Conservation (phyloP, 2,797 vertebrate species). For the Poeciliopsis turneri region DNA sequence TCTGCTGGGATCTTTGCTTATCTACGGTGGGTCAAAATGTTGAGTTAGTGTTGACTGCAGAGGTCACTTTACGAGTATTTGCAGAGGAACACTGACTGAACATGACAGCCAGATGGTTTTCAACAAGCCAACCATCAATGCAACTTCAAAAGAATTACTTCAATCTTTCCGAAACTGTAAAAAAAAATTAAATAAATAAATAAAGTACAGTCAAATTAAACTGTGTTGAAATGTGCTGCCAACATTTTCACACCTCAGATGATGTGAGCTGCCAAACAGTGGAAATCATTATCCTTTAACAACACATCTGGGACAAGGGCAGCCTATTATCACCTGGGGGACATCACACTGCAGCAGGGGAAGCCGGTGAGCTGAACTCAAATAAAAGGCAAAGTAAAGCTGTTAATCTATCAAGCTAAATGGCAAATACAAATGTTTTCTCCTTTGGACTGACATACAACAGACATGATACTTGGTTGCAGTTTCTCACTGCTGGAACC, state of each 20-base stretch:
- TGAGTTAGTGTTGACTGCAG: neutral
- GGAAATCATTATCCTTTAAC: neutral
- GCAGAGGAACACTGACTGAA: neutral
- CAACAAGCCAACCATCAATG: neutral
- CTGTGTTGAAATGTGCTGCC: neutral
- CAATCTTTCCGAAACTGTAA: neutral
- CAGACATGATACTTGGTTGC: neutral
- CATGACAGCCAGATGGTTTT: neutral
- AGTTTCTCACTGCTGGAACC: neutral
- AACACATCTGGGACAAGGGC: neutral
- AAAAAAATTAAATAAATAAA: neutral
- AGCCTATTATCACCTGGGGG: neutral
- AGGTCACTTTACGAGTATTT: neutral
- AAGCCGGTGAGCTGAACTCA: neutral
- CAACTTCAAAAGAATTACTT: neutral
- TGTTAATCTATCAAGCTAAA: neutral
- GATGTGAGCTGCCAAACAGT: constrained; percentile 1
- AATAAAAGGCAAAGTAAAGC: neutral
- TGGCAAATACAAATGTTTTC: neutral
- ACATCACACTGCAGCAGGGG: neutral
- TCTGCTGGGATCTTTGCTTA: neutral
- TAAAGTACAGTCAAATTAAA: neutral
- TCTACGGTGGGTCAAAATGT: neutral
- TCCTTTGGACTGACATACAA: neutral
- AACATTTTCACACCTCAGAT: constrained; percentile 17